Evolutionary conservation across 2,888 invertebrate species (phyloP), one percentile per base, ranked within the genome.

Genomic region (Standfussiana lucernea): DNA sequence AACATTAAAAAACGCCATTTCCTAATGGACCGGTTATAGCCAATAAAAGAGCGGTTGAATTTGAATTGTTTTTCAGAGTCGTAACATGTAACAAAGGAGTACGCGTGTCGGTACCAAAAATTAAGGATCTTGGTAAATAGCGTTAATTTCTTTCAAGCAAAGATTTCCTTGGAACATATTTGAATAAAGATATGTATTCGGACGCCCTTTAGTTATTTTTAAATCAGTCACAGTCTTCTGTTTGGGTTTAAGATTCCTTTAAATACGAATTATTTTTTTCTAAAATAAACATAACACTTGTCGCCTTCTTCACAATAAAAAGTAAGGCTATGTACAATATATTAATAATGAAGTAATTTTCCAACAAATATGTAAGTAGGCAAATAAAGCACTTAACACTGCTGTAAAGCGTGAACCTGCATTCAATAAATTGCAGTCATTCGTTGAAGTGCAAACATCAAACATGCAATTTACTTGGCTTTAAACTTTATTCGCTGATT

Each of bases 21-120:
- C 72, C 70, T 85, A 80, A 86, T 87, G 75, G 72, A 77, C 65
- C 59, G 74, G 83, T 62, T 78, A 87, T 68, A 50, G 72, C 61
- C 74, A 82, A 79, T 88, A 79, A 84, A 80, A 79, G 61, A 70
- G 40, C 45, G 24, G n/a, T 75, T 61, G 64, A 77, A 80, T 82
- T 84, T 80, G 47, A 71, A 50, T 62, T 59, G 28, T 68, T 68
- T 79, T 79, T 62, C 67, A 76, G 53, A 79, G 67, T 76, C 62
- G 45, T 71, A 65, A 73, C 59, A 42, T 50, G 56, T 59, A 50
- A 71, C 72, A 65, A 66, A 79, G 45, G 24, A 37, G 40, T 69
- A 40, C 40, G 10, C 78, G 15, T 62, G 18, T 35, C 28, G 13
- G 28, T 47, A 37, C 53, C 67, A 56, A 80, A 80, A 65, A 71